phyloP scores from a whole-genome alignment of 2,888 invertebrate genomes.

The Standfussiana lucernea region DNA sequence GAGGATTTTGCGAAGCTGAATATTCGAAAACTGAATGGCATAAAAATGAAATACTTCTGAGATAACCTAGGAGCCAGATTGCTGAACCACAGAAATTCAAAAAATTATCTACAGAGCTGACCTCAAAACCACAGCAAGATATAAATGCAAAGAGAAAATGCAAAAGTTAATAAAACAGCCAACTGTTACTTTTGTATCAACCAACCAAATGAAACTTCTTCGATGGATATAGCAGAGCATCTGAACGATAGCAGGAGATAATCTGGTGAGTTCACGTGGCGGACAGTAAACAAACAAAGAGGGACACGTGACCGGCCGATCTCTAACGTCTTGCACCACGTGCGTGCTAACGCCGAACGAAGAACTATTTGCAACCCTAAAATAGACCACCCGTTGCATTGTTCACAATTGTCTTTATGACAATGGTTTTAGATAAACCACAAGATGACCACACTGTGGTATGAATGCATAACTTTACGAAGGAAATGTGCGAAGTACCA shows the following conservation, averaged over 20 bases:
- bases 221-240: conserved; percentile 17
- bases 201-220: not conserved
- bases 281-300: conserved; percentile 75
- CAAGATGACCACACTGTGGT: conserved; percentile 12
- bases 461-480: conserved; percentile 6
- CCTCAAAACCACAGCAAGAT: not conserved
- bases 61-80: not conserved
- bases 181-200: not conserved
- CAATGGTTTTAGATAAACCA: conserved; percentile 3
- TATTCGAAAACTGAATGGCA: conserved; percentile 10
- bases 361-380: conserved; percentile 47
- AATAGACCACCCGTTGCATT: conserved; percentile 34
- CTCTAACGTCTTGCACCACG: conserved; percentile 73
- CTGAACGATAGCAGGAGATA: conserved; percentile 65
- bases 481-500: conserved; percentile 34
- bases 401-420: not conserved
- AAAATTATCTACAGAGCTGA: not conserved
- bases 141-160: conserved; percentile 1
- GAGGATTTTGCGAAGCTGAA: not conserved
- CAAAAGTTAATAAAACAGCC: not conserved
- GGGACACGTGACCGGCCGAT: conserved; percentile 75
- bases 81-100: not conserved
- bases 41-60: not conserved
- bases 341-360: conserved; percentile 55
- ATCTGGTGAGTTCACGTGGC: conserved; percentile 75